Evolutionary conservation across 2,797 vertebrate species (phyloP), one percentile per base, ranked within the genome.

Genomic region (Gymnodraco acuticeps): DNA sequence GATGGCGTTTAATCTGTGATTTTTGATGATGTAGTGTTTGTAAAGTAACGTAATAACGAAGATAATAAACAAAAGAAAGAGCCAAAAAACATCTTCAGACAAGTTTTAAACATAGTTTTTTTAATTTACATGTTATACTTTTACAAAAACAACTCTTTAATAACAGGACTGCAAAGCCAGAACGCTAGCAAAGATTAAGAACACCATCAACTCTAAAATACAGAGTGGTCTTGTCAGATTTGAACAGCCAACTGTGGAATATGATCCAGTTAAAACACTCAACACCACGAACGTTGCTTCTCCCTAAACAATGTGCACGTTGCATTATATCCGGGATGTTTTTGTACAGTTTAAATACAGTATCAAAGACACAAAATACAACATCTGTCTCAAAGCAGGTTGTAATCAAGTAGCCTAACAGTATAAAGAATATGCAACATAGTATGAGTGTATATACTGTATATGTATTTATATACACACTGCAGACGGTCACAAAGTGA

Each of bases 281-380:
- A 92, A 87, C 85, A 92, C 79, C 83, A 89, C 84, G 83, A 84
- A 87, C 78, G 70, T 80, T 70, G 76, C 56, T 81, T 89, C 86
- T 82, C 78, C 80, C 72, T 56, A 72, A 73, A 80, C 77, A 84
- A 81, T 87, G 86, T 86, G 84, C 79, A 85, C 80, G 78, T 78
- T 77, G 76, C 55, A 77, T 80, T 73, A 82, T 76, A 83, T 87
- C 80, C 46, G 84, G 83, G 82, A 87, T 87, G 80, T 87, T 87
- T 77, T 90, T 87, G 73, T 83, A 87, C 82, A 80, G 53, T 74
- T 82, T 96, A 95, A 96, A 96, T 96, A 96, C 96, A 95, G 88
- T 96, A 97, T 96, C 96, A 97, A 97, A 97, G 96, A 93, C 94
- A 96, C 95, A 95, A 96, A 96, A 96, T 96, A 97, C 96, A 95